Base-by-base conservation (phyloP, 2,888 invertebrate species). In the Graphium colonna region DNA sequence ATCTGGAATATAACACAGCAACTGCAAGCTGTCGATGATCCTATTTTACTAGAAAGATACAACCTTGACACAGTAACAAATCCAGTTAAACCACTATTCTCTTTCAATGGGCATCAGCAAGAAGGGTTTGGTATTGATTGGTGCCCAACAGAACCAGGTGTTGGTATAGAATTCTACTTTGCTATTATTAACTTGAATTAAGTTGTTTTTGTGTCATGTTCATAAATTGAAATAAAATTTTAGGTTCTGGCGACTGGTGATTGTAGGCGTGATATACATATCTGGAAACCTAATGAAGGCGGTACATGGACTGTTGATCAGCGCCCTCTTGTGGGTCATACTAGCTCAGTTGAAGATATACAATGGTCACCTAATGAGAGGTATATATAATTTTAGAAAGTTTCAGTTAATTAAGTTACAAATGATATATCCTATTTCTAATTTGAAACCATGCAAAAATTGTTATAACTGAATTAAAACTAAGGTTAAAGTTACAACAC, bases 291-390 rank as follows among this genome's bases (percentile, higher is more conserved):
- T 17, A 88, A 91, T 52, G 94, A 96, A 73, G 94, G 91, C 56
- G 94, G 93, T 10, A 90, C 91, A 9, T 99, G 99, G 99, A 91
- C 92, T 64, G 96, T 99, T 0, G 97, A 98, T 80, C 96, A 97
- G 77, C 91, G 95, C 45, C 96, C 99, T 0, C 91, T 96, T 52
- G 89, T 93, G 46, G 98, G 96, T 0, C 99, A 99, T 76, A 94
- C 94, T 15, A 93, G 92, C 44, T 98, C 98, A 21, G 97, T 99
- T 9, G 99, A 99, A 90, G 99, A 99, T 80, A 90, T 99, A 59
- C 98, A 99, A 73, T 99, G 99, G 99, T 98, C 98, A 55, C 98
- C 98, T 1, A 98, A 94, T 84, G 99, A 99, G 88, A 91, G 84
- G 90, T 82, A 38, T 40, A 13, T 47, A 9, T 36, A 18, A 46